Conservation (phyloP, 2,113 vertebrate genomes). For the Lepisosteus osseus region DNA sequence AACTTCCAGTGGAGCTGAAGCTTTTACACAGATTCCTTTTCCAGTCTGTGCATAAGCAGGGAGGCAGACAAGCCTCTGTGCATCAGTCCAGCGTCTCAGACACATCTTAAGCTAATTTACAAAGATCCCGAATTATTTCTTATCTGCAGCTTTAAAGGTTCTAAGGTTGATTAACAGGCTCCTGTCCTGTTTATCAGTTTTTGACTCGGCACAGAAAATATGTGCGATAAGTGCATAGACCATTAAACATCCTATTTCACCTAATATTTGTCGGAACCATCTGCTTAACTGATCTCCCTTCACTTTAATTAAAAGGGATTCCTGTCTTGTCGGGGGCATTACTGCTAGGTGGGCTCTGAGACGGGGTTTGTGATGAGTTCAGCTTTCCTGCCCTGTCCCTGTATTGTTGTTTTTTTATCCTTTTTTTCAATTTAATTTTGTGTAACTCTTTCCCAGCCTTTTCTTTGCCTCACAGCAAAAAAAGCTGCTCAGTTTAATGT, state of each 20-base stretch:
- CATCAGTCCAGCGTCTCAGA: constrained; percentile 51
- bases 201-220: constrained; percentile 64
- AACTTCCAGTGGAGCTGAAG: constrained; percentile 58
- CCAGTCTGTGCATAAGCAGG: constrained; percentile 25
- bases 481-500: too few species aligned
- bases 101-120: constrained; percentile 74
- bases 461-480: background rate
- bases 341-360: constrained; percentile 59
- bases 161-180: constrained; percentile 74
- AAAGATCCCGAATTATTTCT: constrained; percentile 70
- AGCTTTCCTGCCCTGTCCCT: constrained; percentile 66
- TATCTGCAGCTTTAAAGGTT: constrained; percentile 74
- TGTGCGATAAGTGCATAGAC: constrained; percentile 69
- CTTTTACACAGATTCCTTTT: constrained; percentile 59
- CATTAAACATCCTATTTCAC: constrained; percentile 72
- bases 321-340: constrained; percentile 73
- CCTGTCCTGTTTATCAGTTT: constrained; percentile 73
- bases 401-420: constrained; percentile 48
- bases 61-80: constrained; percentile 42
- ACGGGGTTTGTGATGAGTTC: constrained; percentile 74
- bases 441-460: background rate
- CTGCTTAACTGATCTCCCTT: constrained; percentile 76
- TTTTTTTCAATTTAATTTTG: constrained; percentile 11
- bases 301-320: constrained; percentile 80
- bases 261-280: constrained; percentile 75